phyloP scores from a whole-genome alignment of 2,797 vertebrate species.

The Falco berigora region DNA sequence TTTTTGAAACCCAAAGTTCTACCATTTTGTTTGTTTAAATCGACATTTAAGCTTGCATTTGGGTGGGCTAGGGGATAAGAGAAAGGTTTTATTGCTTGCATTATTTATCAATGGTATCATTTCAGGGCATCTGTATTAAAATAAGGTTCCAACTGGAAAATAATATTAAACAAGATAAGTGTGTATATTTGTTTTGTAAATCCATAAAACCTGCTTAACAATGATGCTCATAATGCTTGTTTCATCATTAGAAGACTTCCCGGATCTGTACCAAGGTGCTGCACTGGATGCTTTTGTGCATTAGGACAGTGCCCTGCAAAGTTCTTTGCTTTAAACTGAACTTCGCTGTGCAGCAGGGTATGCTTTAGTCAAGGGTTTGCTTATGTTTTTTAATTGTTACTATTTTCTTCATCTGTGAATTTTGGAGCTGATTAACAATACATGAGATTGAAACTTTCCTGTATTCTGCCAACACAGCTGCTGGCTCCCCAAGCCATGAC shows the following conservation, averaged over 20 bases:
- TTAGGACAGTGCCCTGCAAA: background rate
- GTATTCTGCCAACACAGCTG: background rate
- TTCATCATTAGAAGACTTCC: background rate
- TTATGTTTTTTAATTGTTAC: background rate
- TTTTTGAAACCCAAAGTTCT: slow-evolving; percentile 6
- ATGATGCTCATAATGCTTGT: background rate
- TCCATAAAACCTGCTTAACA: slow-evolving; percentile 34
- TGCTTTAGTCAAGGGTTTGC: background rate
- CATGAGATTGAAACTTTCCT: background rate
- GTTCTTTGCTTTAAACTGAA: background rate
- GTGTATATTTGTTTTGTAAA: slow-evolving; percentile 14
- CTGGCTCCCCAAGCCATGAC: background rate
- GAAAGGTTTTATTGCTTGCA: slow-evolving; percentile 46
- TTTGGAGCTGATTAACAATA: background rate
- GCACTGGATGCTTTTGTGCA: background rate
- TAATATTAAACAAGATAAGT: slow-evolving; percentile 18
- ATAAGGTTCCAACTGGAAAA: slow-evolving; percentile 52
- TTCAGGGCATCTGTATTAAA: slow-evolving; percentile 36
- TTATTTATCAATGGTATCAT: slow-evolving; percentile 61
- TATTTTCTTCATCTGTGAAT: background rate
- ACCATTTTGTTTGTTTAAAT: background rate
- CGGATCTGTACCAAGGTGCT: background rate
- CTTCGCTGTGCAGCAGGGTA: background rate
- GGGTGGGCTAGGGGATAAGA: background rate
- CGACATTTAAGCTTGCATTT: background rate